Percentiles rank a stretch among this genome's conserved stretches.
Conservation (phyloP, 2,113 vertebrate species). For the Elanoides forficatus region DNA sequence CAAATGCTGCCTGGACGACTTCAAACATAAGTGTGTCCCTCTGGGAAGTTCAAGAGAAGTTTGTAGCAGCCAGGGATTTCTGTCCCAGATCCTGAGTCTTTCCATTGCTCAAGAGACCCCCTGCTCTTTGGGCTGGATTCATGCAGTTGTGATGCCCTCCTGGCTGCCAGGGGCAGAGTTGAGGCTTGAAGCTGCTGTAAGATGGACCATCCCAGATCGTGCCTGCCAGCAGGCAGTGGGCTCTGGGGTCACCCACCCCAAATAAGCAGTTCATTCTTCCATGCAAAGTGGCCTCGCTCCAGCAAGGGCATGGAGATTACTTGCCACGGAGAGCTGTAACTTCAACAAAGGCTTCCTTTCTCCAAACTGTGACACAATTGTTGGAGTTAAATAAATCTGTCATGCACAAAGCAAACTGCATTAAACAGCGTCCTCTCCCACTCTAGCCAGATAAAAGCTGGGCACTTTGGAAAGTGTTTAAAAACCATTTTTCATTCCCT, state of each 20-base stretch:
- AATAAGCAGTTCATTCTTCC: background rate
- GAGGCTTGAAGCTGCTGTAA: background rate
- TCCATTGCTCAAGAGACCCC: background rate
- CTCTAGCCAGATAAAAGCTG: background rate
- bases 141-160: background rate
- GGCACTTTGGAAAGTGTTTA: background rate
- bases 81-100: background rate
- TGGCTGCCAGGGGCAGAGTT: background rate
- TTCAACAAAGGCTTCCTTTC: conserved; percentile 35
- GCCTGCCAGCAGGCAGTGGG: background rate
- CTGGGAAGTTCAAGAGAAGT: background rate
- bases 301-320: background rate
- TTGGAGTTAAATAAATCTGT: conserved; percentile 36
- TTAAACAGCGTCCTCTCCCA: background rate
- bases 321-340: background rate
- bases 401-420: background rate
- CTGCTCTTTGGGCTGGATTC: background rate
- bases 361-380: background rate
- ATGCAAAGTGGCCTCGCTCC: background rate
- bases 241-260: background rate
- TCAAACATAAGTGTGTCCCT: background rate
- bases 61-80: background rate
- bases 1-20: background rate
- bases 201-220: background rate
- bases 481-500: conserved; percentile 25